Evolutionary conservation across 2,888 invertebrate genomes (phyloP).

Genomic region (Tanaodytes sp.): DNA sequence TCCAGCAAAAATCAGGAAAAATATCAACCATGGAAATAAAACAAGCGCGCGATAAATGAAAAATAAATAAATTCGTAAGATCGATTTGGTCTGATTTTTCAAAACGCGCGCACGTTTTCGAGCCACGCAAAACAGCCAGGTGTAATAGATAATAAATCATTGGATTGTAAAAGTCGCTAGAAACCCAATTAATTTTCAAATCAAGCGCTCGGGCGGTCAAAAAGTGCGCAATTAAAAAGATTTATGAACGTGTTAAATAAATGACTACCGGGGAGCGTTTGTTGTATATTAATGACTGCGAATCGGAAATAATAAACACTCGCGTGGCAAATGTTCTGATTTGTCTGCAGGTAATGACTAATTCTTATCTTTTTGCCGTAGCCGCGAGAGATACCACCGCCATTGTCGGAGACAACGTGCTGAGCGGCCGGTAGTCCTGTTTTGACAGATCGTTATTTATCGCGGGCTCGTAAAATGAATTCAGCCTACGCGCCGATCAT

Average conservation of each 20-base stretch:
- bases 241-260: slow-evolving; percentile 39
- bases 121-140: background rate
- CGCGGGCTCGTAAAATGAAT: slow-evolving; percentile 63
- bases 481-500: slow-evolving; percentile 54
- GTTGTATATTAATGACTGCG: slow-evolving; percentile 42
- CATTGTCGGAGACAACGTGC: slow-evolving; percentile 56
- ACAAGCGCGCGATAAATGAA: too few species aligned
- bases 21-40: too few species aligned
- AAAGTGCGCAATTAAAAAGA: slow-evolving; percentile 40
- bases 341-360: slow-evolving; percentile 40
- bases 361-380: slow-evolving; percentile 49
- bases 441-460: slow-evolving; percentile 67
- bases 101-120: too few species aligned
- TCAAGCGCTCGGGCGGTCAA: slow-evolving; percentile 31
- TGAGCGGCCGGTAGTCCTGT: slow-evolving; percentile 62
- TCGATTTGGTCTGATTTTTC: too few species aligned
- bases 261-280: slow-evolving; percentile 34
- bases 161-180: slow-evolving; percentile 21
- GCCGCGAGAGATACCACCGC: slow-evolving; percentile 42
- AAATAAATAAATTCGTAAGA: background rate
- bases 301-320: slow-evolving; percentile 49
- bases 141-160: slow-evolving; percentile 21
- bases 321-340: slow-evolving; percentile 49
- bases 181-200: slow-evolving; percentile 39
- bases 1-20: too few species aligned